Evolutionary conservation across 2,888 invertebrate genomes (phyloP).

Genomic region (Sepioteuthis lessoniana): DNA sequence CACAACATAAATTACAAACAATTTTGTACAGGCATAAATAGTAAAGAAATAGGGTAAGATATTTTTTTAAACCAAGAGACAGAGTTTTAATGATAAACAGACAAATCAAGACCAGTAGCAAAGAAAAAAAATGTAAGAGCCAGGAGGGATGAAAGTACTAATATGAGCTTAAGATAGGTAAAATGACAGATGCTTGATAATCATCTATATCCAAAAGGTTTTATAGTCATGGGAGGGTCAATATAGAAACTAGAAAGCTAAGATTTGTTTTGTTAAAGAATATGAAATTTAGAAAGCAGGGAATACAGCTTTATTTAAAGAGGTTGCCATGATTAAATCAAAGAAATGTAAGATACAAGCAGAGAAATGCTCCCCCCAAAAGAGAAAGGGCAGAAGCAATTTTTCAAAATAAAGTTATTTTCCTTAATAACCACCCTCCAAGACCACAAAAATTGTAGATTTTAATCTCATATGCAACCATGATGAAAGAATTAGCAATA

Average conservation of each 20-base stretch:
- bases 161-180: neutral
- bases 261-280: too few relatives aligned
- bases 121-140: neutral
- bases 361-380: neutral
- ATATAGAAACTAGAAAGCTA: neutral
- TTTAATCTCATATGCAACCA: neutral
- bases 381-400: neutral
- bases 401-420: neutral
- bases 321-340: too few relatives aligned
- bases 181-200: neutral
- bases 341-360: neutral
- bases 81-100: neutral
- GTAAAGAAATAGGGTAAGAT: neutral
- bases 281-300: too few relatives aligned
- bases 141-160: neutral
- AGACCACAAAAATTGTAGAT: neutral
- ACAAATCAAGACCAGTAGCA: neutral
- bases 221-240: neutral
- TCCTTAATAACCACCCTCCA: neutral
- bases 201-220: neutral
- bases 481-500: neutral
- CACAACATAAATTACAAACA: neutral
- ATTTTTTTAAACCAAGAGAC: neutral
- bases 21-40: constrained; percentile 10
- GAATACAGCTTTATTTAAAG: neutral